A percentile compares a stretch with the other conserved stretches of the same genome.
Conservation (phyloP, 1,140 invertebrate species). For the Linepithema humile region DNA sequence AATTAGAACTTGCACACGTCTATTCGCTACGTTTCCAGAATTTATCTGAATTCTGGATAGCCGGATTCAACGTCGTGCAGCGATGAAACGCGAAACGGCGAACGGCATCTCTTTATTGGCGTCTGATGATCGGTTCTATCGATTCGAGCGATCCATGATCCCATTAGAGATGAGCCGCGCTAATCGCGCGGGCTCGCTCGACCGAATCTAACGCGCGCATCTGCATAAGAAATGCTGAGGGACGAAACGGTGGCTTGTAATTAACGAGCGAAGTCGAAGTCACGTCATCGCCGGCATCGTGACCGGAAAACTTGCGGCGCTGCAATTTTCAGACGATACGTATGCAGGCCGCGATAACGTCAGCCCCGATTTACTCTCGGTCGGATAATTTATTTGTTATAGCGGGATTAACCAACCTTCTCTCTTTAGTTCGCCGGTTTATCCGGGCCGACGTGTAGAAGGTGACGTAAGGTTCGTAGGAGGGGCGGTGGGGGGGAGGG, state of each 20-base stretch:
- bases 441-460: constrained; percentile 27
- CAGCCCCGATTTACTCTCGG: constrained; percentile 31
- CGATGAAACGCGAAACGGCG: not conserved
- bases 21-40: not conserved
- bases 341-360: constrained; percentile 33
- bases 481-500: not conserved
- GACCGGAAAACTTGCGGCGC: constrained; percentile 21
- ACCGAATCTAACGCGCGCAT: constrained; percentile 32
- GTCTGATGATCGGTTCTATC: constrained; percentile 35
- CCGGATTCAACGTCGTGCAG: not conserved
- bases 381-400: constrained; percentile 51
- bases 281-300: constrained; percentile 36
- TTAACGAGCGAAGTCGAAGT: constrained; percentile 44
- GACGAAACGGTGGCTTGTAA: constrained; percentile 17
- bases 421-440: constrained; percentile 7
- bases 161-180: constrained; percentile 42
- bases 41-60: not conserved
- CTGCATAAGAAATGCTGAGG: constrained; percentile 51
- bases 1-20: not conserved
- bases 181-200: constrained; percentile 23
- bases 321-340: constrained; percentile 46
- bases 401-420: constrained; percentile 23
- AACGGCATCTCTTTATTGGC: constrained; percentile 32
- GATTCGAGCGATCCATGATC: constrained; percentile 23
- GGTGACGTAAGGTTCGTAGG: not conserved